phyloP scores from a whole-genome alignment of 2,797 vertebrate species.

The Peromyscus eremicus region DNA sequence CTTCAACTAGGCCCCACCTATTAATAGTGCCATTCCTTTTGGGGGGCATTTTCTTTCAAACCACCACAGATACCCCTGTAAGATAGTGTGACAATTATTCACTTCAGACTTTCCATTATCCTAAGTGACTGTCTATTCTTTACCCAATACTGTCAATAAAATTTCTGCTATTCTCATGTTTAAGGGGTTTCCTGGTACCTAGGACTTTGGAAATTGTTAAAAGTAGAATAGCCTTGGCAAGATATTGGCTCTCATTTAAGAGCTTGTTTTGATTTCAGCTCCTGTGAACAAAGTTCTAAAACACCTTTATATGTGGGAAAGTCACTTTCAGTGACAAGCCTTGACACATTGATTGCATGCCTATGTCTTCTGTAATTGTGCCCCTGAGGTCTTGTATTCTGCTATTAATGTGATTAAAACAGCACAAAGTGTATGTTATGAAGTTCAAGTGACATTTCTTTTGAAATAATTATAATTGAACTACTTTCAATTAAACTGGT shows the following conservation, averaged over 20 bases:
- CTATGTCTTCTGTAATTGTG: neutral
- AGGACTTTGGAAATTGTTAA: neutral
- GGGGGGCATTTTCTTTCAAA: neutral
- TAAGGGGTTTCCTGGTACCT: neutral
- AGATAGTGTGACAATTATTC: neutral
- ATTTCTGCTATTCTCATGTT: neutral
- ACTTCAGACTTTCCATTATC: neutral
- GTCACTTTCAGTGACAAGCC: slow-evolving; percentile 56
- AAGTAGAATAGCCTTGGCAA: neutral
- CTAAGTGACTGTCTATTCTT: neutral
- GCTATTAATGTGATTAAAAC: slow-evolving; percentile 2
- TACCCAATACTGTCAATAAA: neutral
- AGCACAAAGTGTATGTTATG: neutral
- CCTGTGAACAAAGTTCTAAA: slow-evolving; percentile 36
- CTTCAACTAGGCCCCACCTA: neutral
- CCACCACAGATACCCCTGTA: neutral
- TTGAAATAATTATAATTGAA: slow-evolving; percentile 57
- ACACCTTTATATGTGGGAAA: neutral
- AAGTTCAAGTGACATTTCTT: slow-evolving; percentile 53
- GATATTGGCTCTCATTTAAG: neutral
- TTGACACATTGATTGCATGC: neutral
- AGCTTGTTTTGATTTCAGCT: slow-evolving; percentile 18
- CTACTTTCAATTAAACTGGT: slow-evolving; percentile 55
- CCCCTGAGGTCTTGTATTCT: neutral
- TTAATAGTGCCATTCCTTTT: neutral